phyloP scores from a whole-genome alignment of 2,113 vertebrate species.

The Saccopteryx bilineata region DNA sequence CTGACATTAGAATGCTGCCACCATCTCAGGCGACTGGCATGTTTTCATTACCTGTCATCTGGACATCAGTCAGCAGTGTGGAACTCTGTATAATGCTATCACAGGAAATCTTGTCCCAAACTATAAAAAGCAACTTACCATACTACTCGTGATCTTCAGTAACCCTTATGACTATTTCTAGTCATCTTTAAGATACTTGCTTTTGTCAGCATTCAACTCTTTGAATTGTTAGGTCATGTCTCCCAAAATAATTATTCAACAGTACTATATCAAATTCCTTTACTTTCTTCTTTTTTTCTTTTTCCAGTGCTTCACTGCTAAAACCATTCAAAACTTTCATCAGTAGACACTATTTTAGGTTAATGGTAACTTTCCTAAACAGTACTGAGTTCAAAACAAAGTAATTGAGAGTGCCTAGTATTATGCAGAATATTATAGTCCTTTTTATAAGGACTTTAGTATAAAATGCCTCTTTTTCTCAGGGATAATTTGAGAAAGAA shows the following conservation, averaged over 20 bases:
- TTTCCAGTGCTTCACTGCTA: not conserved
- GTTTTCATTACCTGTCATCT: not conserved
- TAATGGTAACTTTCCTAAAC: conserved; percentile 33
- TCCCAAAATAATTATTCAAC: conserved; percentile 58
- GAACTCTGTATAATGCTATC: not conserved
- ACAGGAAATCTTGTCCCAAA: conserved; percentile 39
- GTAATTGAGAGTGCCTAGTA: not conserved
- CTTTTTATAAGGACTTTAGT: conserved; percentile 36
- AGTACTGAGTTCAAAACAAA: conserved; percentile 51
- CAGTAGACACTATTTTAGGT: not conserved
- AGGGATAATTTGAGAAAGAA: conserved; percentile 49
- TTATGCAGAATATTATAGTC: not conserved
- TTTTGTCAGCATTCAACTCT: conserved; percentile 43
- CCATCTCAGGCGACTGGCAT: not conserved
- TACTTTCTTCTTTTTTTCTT: conserved; percentile 49
- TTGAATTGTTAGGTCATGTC: conserved; percentile 44
- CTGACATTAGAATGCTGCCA: not conserved
- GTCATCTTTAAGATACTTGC: conserved; percentile 53
- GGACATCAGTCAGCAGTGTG: not conserved
- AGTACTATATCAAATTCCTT: conserved; percentile 37
- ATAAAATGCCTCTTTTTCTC: conserved; percentile 39
- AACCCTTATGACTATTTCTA: not conserved
- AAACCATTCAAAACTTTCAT: not conserved
- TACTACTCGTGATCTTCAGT: not conserved
- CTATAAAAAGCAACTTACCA: conserved; percentile 47